phyloP scores from a whole-genome alignment of 2,113 vertebrate genomes.

The Ailuropoda melanoleuca region DNA sequence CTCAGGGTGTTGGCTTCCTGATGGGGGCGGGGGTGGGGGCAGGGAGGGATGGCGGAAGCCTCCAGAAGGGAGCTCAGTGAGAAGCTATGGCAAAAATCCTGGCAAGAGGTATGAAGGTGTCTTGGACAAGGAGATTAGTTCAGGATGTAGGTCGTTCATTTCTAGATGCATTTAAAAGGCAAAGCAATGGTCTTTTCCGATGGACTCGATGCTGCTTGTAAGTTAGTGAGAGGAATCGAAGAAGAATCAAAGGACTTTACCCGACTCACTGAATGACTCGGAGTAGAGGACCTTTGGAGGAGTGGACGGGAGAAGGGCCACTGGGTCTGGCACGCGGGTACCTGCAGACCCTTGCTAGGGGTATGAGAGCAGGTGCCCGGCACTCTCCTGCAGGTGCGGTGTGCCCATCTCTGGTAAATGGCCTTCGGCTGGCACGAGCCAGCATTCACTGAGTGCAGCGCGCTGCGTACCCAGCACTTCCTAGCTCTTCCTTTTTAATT shows the following conservation, averaged over 20 bases:
- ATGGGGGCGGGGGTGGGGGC: rapidly evolving
- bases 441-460: neutral
- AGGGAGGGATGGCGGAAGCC: no score
- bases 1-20: neutral
- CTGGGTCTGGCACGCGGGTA: neutral
- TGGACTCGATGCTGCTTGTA: neutral
- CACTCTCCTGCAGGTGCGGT: neutral
- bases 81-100: neutral
- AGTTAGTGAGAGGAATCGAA: neutral
- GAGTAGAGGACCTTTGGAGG: neutral
- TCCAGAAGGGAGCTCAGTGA: neutral
- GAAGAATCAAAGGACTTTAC: neutral
- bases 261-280: neutral
- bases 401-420: neutral
- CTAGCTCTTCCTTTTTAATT: neutral
- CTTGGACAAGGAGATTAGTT: neutral
- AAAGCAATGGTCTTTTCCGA: neutral
- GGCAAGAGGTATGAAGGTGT: no score
- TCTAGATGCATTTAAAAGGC: neutral
- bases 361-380: neutral
- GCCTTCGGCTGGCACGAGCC: neutral
- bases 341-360: no score
- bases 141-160: neutral
- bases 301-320: neutral
- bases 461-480: neutral